phyloP scores from a whole-genome alignment of 2,888 invertebrate species.

The Ernsta delagoae region DNA sequence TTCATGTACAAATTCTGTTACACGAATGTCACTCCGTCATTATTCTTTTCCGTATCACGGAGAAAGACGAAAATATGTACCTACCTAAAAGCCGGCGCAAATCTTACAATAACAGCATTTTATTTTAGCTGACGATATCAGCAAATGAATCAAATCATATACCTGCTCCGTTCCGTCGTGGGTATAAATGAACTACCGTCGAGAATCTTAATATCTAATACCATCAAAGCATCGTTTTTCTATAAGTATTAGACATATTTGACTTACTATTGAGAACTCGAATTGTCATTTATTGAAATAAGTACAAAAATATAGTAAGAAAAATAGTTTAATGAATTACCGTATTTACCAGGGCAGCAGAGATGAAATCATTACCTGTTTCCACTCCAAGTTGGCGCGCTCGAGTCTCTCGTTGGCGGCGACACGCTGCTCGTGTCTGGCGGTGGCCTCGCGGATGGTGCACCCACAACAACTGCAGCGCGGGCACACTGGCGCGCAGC shows the following conservation, averaged over 20 bases:
- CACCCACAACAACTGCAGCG: too few relatives aligned
- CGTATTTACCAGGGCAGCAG: too few relatives aligned
- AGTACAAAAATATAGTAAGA: too few relatives aligned
- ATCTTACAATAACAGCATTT: constrained; percentile 9
- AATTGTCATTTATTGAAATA: too few relatives aligned
- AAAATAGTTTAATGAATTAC: too few relatives aligned
- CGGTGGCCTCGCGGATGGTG: too few relatives aligned
- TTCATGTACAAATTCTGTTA: constrained; percentile 27
- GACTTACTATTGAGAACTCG: not conserved
- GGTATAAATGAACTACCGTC: not conserved
- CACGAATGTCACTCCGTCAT: constrained; percentile 28
- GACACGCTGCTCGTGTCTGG: too few relatives aligned
- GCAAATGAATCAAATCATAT: too few relatives aligned
- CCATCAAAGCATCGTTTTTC: not conserved
- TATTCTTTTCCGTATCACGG: constrained; percentile 20
- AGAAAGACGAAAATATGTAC: constrained; percentile 15
- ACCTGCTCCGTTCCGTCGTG: too few relatives aligned
- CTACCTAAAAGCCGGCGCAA: constrained; percentile 5
- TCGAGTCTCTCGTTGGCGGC: constrained; percentile 91
- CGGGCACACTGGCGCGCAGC: too few relatives aligned
- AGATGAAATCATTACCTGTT: constrained; percentile 67
- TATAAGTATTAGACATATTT: not conserved
- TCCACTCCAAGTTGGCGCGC: constrained; percentile 93
- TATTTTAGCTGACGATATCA: not conserved
- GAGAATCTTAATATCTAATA: not conserved